Percentiles rank a stretch among this genome's conserved stretches.
Conservation (phyloP, 2,113 vertebrate genomes). For the Salvator merianae region DNA sequence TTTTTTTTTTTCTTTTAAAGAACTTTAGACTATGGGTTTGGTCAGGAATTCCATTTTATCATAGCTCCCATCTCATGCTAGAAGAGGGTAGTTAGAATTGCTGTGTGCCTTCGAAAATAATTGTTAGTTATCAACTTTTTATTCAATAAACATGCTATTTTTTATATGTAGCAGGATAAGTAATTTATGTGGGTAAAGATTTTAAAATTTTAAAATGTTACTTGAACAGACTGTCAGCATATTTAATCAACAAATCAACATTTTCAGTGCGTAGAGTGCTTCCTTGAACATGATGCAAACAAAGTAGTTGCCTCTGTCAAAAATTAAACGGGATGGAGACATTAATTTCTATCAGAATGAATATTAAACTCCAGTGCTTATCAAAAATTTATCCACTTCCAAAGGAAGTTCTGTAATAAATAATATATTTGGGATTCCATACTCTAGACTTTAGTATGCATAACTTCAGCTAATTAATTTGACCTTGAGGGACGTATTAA, state of each 20-base stretch:
- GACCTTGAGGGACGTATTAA: constrained; percentile 3
- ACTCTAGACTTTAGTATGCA: neutral
- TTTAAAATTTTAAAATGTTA: neutral
- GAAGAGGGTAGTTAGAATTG: too few species aligned
- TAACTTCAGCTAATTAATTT: constrained; percentile 17
- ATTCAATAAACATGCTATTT: neutral
- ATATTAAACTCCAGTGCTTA: constrained; percentile 18
- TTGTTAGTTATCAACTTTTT: neutral
- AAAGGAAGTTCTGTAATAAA: constrained; percentile 1
- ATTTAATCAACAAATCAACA: neutral
- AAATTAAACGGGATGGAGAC: constrained; percentile 4
- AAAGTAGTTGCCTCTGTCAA: neutral
- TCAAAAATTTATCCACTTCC: constrained; percentile 20
- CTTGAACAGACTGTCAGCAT: neutral
- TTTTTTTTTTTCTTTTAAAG: too few species aligned
- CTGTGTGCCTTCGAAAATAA: neutral
- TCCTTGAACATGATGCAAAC: neutral
- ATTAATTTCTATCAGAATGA: constrained; percentile 19
- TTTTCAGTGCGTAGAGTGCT: neutral
- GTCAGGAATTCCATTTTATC: too few species aligned
- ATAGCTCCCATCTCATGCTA: too few species aligned
- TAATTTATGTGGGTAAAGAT: neutral
- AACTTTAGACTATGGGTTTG: too few species aligned
- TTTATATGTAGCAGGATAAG: neutral
- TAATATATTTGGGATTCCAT: neutral